phyloP scores from a whole-genome alignment of 2,888 invertebrate species.

The Harmothoe impar region DNA sequence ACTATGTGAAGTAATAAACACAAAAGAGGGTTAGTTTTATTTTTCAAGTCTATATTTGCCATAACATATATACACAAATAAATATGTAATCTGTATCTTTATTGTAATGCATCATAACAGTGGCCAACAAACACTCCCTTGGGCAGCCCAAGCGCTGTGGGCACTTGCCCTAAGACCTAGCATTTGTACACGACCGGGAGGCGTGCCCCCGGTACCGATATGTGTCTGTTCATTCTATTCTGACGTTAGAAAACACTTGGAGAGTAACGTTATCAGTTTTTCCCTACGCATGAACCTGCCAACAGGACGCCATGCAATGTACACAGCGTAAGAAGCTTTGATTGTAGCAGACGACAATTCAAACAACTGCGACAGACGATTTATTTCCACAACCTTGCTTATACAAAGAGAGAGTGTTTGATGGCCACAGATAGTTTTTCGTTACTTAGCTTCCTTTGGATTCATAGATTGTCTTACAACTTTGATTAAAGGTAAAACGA shows the following conservation, averaged over 20 bases:
- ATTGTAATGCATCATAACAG: constrained; percentile 8
- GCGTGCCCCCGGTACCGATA: background rate
- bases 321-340: background rate
- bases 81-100: constrained; percentile 1
- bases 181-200: constrained; percentile 12
- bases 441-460: background rate
- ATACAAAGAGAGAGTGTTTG: constrained; percentile 43
- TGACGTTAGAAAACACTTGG: background rate
- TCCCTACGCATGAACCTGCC: background rate
- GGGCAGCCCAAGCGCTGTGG: constrained; percentile 23
- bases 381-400: background rate
- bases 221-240: background rate
- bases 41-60: constrained; percentile 50
- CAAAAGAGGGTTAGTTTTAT: background rate
- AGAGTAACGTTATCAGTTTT: background rate
- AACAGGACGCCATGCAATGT: constrained; percentile 25
- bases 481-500: background rate
- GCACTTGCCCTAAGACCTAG: background rate
- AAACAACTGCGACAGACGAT: constrained; percentile 34
- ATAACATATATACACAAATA: constrained; percentile 58
- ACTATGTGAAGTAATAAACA: background rate
- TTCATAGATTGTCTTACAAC: background rate
- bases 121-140: constrained; percentile 45
- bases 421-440: constrained; percentile 11
- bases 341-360: constrained; percentile 7